Percentiles rank a stretch among this genome's conserved stretches.
Evolutionary conservation across 1,140 invertebrate genomes (phyloP).

Genomic region (Drosophila nikananu): DNA sequence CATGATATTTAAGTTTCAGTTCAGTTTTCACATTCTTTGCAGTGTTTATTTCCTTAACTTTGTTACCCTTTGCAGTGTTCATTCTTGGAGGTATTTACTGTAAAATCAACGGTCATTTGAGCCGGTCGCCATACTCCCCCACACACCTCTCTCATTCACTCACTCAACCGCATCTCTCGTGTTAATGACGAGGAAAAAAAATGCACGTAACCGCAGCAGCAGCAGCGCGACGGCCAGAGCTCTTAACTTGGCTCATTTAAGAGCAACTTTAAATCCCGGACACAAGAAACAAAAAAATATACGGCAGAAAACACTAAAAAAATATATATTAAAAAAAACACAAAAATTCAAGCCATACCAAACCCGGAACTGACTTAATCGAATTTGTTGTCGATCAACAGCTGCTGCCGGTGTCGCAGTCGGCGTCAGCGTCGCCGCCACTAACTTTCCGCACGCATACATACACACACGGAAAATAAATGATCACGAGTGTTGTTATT

Average conservation of each 20-base stretch:
- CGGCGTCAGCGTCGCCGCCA: slow-evolving; percentile 34
- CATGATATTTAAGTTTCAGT: neutral
- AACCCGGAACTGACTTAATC: slow-evolving; percentile 81
- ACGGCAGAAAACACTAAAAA: slow-evolving; percentile 57
- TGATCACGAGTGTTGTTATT: slow-evolving; percentile 36
- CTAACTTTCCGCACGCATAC: slow-evolving; percentile 53
- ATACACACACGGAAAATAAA: slow-evolving; percentile 31
- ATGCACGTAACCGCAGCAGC: slow-evolving; percentile 38
- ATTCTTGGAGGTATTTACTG: slow-evolving; percentile 1
- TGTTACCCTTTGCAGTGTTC: neutral
- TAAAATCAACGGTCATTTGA: slow-evolving; percentile 11
- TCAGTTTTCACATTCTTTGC: neutral
- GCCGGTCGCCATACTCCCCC: neutral
- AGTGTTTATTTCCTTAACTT: neutral
- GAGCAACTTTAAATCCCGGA: slow-evolving; percentile 34
- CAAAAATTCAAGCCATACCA: slow-evolving; percentile 73
- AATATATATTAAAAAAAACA: slow-evolving; percentile 37
- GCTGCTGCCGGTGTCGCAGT: slow-evolving; percentile 41
- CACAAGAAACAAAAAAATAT: slow-evolving; percentile 31
- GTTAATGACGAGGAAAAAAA: slow-evolving; percentile 30
- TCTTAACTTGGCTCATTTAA: slow-evolving; percentile 35
- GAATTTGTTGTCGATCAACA: slow-evolving; percentile 79
- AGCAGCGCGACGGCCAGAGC: slow-evolving; percentile 29
- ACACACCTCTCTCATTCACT: neutral
- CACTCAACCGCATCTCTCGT: slow-evolving; percentile 13